Evolutionary conservation across 2,797 vertebrate genomes (phyloP).

Genomic region (Crypturellus tataupa): DNA sequence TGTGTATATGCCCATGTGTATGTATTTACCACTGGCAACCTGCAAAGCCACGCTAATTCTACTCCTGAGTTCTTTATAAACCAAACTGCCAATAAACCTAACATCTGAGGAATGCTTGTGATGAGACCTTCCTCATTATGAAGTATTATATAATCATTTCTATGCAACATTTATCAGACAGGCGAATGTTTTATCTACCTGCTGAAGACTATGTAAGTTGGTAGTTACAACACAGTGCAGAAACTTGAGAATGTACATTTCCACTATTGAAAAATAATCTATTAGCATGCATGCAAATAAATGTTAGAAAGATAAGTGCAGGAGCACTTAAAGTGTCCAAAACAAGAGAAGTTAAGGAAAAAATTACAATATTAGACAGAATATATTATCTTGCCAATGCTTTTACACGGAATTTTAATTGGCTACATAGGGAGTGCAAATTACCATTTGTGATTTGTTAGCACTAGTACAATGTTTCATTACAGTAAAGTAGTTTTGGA

Average conservation of each 20-base stretch:
- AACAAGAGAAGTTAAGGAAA: constrained; percentile 34
- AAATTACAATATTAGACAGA: constrained; percentile 36
- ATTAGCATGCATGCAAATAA: constrained; percentile 3
- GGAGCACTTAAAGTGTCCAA: constrained; percentile 17
- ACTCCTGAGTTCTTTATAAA: not conserved
- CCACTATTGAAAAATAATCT: constrained; percentile 6
- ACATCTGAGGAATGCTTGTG: not conserved
- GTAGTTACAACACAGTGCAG: not conserved
- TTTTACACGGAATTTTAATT: constrained; percentile 60
- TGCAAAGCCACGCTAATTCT: not conserved
- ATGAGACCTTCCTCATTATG: not conserved
- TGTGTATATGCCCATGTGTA: too few relatives aligned
- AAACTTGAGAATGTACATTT: not conserved
- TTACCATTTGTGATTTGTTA: constrained; percentile 54
- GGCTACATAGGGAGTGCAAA: constrained; percentile 49
- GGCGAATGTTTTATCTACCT: not conserved
- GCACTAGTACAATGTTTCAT: constrained; percentile 19
- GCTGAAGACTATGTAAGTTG: not conserved
- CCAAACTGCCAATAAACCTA: not conserved
- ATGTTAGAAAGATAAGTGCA: constrained; percentile 30
- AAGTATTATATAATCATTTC: not conserved
- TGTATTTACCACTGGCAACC: not conserved
- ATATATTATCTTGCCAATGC: constrained; percentile 47
- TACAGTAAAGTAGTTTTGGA: constrained; percentile 17
- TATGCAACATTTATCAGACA: not conserved